Conservation (phyloP, 37 sponge, comb jelly and placozoan genomes). For the Axinella damicornis region DNA sequence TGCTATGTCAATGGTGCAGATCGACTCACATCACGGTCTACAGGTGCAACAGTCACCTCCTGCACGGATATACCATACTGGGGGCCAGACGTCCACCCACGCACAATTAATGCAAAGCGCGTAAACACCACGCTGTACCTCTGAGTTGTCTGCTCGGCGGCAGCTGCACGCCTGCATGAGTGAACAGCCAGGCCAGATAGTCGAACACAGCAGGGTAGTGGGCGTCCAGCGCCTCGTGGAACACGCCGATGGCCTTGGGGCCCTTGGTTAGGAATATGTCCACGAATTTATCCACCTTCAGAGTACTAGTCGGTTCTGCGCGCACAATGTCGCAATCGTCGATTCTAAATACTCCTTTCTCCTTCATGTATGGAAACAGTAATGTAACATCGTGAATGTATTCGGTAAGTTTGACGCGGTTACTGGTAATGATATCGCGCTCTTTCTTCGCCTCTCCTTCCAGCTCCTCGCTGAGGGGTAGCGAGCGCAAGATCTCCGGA, state of each 20-base stretch:
- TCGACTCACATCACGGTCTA: too few species aligned
- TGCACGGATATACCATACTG: too few species aligned
- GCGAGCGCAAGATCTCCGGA: too few species aligned
- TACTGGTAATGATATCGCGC: too few species aligned
- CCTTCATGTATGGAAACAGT: conserved; percentile 64
- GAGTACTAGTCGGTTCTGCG: conserved; percentile 10
- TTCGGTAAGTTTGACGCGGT: conserved; percentile 52
- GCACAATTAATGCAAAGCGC: too few species aligned
- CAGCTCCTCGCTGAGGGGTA: too few species aligned
- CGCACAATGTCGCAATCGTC: conserved; percentile 57
- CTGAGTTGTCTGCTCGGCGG: conserved; percentile 43
- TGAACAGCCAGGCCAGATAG: conserved; percentile 52
- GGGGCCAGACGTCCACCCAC: too few species aligned
- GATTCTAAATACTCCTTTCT: conserved; percentile 40
- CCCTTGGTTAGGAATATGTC: conserved; percentile 72
- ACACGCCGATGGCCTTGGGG: conserved; percentile 41
- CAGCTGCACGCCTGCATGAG: conserved; percentile 31
- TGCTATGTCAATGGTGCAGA: too few species aligned
- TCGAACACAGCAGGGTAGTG: conserved; percentile 59
- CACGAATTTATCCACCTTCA: conserved; percentile 61
- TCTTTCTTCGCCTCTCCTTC: too few species aligned
- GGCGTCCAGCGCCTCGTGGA: conserved; percentile 59
- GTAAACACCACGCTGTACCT: too few species aligned
- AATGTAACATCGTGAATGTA: conserved; percentile 64
- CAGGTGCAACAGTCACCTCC: too few species aligned